Conservation (phyloP, 2,113 vertebrate species). For the Potamarius usumacintae region DNA sequence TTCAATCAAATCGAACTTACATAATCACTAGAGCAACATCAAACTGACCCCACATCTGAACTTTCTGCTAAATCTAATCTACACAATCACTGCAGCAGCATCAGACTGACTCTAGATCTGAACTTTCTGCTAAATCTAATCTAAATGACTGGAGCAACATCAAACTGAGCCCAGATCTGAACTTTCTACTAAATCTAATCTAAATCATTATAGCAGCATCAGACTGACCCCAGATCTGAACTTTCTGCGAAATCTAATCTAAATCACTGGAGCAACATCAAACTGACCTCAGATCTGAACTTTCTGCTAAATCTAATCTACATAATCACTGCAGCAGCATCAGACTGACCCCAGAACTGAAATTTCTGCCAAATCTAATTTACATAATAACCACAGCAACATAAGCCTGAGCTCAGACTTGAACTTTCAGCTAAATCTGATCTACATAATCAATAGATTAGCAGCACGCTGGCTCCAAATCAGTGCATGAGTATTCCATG, state of each 20-base stretch:
- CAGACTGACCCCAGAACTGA: neutral
- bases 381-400: neutral
- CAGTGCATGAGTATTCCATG: neutral
- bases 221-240: neutral
- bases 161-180: too few relatives aligned
- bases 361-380: neutral
- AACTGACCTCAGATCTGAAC: neutral
- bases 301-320: neutral
- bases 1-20: neutral
- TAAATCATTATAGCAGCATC: neutral
- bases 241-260: neutral
- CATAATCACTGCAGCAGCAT: neutral
- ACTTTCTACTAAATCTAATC: neutral
- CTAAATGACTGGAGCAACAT: neutral
- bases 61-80: neutral
- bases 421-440: neutral
- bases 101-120: neutral
- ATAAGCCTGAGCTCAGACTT: neutral
- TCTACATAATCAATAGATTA: neutral
- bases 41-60: too few relatives aligned
- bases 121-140: neutral
- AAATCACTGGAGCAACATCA: neutral
- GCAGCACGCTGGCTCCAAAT: neutral
- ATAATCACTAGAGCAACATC: neutral
- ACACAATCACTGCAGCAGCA: neutral